Conservation (phyloP, 2,888 invertebrate species). For the Micoletzkya japonica region DNA sequence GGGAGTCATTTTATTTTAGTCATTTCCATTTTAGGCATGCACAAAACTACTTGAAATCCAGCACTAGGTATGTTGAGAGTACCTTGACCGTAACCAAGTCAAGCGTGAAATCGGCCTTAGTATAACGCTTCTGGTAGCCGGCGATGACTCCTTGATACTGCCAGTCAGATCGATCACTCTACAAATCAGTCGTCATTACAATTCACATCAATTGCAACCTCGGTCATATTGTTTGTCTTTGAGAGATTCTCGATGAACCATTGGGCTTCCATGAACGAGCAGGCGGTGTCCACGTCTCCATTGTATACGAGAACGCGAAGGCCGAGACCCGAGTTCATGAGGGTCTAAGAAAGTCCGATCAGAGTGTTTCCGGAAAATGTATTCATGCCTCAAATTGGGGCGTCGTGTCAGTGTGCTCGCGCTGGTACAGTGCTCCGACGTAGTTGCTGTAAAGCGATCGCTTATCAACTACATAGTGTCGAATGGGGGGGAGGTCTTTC, state of each 20-base stretch:
- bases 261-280: conserved; percentile 48
- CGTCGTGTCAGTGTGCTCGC: background rate
- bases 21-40: no score
- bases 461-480: no score
- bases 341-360: background rate
- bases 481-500: no score
- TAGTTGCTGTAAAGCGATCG: conserved; percentile 1
- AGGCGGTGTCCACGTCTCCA: conserved; percentile 52
- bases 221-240: background rate
- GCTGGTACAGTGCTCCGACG: background rate
- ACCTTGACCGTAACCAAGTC: conserved; percentile 26
- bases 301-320: conserved; percentile 46
- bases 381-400: background rate
- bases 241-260: conserved; percentile 41
- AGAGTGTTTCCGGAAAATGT: background rate
- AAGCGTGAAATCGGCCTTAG: background rate
- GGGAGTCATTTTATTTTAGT: no score
- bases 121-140: conserved; percentile 15
- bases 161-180: background rate
- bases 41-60: no score
- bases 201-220: no score
- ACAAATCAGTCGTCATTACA: background rate
- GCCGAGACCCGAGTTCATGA: conserved; percentile 20
- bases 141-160: conserved; percentile 18
- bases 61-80: no score